Evolutionary conservation across 2,797 vertebrate genomes (phyloP).

Genomic region (Cuniculus paca): DNA sequence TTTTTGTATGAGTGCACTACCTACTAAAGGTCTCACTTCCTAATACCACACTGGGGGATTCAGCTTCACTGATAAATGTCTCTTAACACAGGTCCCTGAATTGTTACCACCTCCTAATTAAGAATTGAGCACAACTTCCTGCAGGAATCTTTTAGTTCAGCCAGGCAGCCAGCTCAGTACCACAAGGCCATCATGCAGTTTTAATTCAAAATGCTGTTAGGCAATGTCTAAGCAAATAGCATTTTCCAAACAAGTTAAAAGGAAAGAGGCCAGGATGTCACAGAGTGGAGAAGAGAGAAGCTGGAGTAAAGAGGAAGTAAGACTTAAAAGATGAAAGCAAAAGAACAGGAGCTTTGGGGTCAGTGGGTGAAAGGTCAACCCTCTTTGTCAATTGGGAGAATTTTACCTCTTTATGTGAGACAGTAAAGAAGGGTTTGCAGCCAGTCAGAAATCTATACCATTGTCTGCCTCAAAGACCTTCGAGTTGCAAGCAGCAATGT

Average conservation of each 20-base stretch:
- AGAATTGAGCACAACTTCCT: not conserved
- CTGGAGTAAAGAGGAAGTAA: not conserved
- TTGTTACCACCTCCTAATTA: not conserved
- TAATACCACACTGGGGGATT: not conserved
- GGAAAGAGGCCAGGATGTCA: not conserved
- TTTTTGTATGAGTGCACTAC: not conserved
- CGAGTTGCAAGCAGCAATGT: not conserved
- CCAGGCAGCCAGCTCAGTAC: not conserved
- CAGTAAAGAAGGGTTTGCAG: conserved; percentile 25
- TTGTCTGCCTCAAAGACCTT: conserved; percentile 62
- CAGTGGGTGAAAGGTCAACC: conserved; percentile 21
- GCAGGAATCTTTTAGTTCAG: not conserved
- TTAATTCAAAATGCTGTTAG: not conserved
- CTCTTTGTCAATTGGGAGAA: not conserved
- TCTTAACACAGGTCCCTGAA: not conserved
- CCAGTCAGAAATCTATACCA: conserved; percentile 17
- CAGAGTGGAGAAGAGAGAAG: not conserved
- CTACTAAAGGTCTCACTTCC: not conserved
- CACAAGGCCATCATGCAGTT: fast-evolving
- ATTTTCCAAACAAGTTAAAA: conserved; percentile 22
- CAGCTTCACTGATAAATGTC: not conserved
- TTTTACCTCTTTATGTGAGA: conserved; percentile 7
- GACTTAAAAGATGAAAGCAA: conserved; percentile 50
- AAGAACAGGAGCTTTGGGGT: not conserved
- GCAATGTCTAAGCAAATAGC: not conserved